Evolutionary conservation across 2,113 vertebrate species (phyloP), one percentile per base, ranked within the genome.

Genomic region (Perca flavescens): DNA sequence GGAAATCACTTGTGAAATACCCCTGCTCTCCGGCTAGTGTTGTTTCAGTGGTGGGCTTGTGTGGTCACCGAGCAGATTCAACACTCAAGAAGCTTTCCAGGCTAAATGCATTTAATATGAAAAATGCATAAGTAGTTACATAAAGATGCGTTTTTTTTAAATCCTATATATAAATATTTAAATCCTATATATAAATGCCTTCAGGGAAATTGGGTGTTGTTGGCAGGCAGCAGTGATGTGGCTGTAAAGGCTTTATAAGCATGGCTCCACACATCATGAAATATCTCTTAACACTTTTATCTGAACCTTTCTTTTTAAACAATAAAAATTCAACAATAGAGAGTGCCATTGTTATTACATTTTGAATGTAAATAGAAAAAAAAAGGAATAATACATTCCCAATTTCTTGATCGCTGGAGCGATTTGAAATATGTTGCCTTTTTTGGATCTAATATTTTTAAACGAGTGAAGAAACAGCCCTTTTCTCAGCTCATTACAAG

Each of bases 51-150:
- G 74, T 58, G 61, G 61, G 56, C 40, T 17, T 17, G 15, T 71
- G 52, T 49, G 62, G 31, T 43, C 54, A 15, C 43, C 22, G 84
- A 79, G 64, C 62, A 19, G 43, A 71, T 66, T 71, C 47, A 16
- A 46, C 31, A 7, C 62, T n/a, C 4, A 14, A 61, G 40, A 60
- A 1, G 22, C 74, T 40, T 71, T 67, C 25, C 36, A 21, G 46
- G 54, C 52, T 50, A 61, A 46, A 66, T 46, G 72, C 28, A 62
- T 69, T 64, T 54, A 22, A 54, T 60, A 69, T 84, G 17, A 80
- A 89, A 81, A 75, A 77, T 78, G 76, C 79, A 79, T 4, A 0
- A 11, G 17, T 19, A 40, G 74, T 78, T 79, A 63, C 36, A 71
- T 74, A 77, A 80, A 70, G n/a, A 77, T 6, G 22, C 68, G 43